phyloP scores from a whole-genome alignment of 2,113 vertebrate species.

The Bathybates hornii region DNA sequence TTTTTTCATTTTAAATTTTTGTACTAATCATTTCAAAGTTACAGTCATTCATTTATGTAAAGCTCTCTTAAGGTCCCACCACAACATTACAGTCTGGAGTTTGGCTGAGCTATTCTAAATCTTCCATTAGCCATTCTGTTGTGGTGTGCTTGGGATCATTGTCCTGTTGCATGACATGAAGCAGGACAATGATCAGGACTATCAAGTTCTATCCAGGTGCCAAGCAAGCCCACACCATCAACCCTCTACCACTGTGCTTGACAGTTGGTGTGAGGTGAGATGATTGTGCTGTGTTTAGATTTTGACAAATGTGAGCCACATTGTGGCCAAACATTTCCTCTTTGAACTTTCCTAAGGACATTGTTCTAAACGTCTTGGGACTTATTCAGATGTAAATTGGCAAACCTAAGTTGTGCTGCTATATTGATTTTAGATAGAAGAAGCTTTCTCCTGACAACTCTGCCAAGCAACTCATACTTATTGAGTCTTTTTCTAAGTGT shows the following conservation, averaged over 20 bases:
- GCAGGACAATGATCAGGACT: background rate
- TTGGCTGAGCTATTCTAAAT: background rate
- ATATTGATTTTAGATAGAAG: background rate
- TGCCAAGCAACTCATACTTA: background rate
- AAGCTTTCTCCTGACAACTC: background rate
- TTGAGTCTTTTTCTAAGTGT: background rate
- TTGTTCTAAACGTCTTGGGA: background rate
- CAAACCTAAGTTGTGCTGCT: background rate
- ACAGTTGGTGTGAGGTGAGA: background rate
- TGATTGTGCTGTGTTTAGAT: background rate
- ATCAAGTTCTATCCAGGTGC: background rate
- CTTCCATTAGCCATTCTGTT: background rate
- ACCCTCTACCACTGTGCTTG: background rate
- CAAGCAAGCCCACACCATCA: background rate
- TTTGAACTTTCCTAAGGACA: background rate
- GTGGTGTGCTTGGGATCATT: background rate
- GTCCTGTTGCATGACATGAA: background rate
- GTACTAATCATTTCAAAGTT: background rate
- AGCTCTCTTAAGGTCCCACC: background rate
- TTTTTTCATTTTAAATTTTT: background rate
- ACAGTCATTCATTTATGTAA: background rate
- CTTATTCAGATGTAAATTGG: fast-evolving
- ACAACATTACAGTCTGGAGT: background rate
- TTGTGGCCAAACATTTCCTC: background rate
- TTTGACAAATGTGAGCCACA: background rate